A percentile compares a stretch with the other conserved stretches of the same genome.
Conservation (phyloP, 2,797 vertebrate species). For the Urocyon cinereoargenteus region DNA sequence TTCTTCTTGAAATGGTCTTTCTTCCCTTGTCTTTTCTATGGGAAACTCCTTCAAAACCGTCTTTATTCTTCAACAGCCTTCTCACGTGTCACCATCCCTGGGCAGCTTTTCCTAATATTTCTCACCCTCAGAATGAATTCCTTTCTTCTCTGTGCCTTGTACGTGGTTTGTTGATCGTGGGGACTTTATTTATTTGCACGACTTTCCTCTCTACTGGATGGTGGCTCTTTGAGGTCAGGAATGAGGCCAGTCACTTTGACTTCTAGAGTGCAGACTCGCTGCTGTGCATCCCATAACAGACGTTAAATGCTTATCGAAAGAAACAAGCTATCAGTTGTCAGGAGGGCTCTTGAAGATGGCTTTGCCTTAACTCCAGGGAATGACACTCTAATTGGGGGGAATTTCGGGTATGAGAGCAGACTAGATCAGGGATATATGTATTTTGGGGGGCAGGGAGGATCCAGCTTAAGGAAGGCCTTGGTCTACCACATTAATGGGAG, state of each 20-base stretch:
- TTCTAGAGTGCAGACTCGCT: background rate
- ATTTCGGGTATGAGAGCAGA: background rate
- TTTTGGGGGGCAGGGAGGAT: background rate
- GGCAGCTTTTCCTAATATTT: background rate
- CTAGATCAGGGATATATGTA: background rate
- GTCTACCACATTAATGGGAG: background rate
- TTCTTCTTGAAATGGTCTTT: background rate
- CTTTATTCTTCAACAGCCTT: background rate
- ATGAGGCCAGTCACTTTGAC: background rate
- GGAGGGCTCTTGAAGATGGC: background rate
- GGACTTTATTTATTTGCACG: background rate
- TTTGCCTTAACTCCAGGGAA: conserved; percentile 34
- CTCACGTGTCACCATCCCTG: background rate
- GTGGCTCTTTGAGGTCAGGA: background rate
- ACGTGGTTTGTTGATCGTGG: background rate
- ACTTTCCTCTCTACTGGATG: background rate
- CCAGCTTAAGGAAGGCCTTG: background rate
- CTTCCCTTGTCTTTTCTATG: background rate
- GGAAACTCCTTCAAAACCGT: background rate
- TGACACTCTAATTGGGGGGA: background rate
- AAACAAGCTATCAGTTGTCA: background rate
- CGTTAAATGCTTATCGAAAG: background rate
- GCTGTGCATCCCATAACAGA: background rate
- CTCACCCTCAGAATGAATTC: background rate
- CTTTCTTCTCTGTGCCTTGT: background rate